Base-by-base conservation (phyloP, 2,113 vertebrate species). In the Rhinolophus ferrumequinum region DNA sequence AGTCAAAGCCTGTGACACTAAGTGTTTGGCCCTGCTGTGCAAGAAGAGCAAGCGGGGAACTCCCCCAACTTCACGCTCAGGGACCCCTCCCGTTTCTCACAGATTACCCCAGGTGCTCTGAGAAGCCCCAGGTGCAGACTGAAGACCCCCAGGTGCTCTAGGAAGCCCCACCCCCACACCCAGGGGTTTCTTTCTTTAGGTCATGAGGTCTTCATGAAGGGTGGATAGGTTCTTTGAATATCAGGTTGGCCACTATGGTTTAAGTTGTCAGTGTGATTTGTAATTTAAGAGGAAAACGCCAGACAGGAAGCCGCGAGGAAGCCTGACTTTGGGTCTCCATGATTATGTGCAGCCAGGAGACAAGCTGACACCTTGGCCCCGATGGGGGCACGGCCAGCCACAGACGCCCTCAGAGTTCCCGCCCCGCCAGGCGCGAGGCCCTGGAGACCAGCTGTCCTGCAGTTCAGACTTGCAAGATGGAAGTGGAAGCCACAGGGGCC, bases 381-480 rank as follows among this genome's bases (percentile, higher is more conserved):
- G 3, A 3, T 8, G 6, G 7, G n/a, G 22, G 64, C 3, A 18
- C 0, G 1, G 21, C 33, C 8, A 2, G 9, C 73, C 26, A 13
- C 6, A 28, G 22, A 33, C 0, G 2, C 5, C 13, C 5, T 11
- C 2, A 0, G 35, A 4, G 28, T 2, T 41, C 35, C n/a, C 1
- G 52, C 47, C 47, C 47, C 47, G 47, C 47, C 47, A 47, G 47
- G 47, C 7, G 47, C 47, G 47, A 47, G 47, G 47, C 1, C n/a
- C 12, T 2, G 22, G 84, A 15, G 33, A 3, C 28, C 4, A 58
- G 35, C 60, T 0, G 0, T 22, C 38, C 24, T 41, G 11, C 77
- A 33, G 50, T 24, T 3, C n/a, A 19, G n/a, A 9, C 18, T 5
- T 12, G 28, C 47, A 11, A 10, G 8, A 47, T 56, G 44, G 47